Conservation (phyloP, 2,797 vertebrate genomes). For the Megalops cyprinoides region DNA sequence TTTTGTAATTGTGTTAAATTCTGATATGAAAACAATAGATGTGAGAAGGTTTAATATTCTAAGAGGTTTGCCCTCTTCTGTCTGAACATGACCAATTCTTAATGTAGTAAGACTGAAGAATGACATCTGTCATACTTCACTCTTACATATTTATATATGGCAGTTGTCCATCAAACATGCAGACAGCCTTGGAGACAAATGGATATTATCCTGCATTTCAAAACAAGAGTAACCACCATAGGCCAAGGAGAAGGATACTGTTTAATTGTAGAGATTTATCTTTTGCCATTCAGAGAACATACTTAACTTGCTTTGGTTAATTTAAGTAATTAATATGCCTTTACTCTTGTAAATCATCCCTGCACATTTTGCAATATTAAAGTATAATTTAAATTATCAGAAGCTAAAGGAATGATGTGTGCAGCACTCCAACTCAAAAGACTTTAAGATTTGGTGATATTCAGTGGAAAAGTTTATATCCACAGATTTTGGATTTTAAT, state of each 20-base stretch:
- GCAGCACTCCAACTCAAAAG: not conserved
- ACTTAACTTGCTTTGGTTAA: too few relatives aligned
- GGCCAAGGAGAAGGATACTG: not conserved
- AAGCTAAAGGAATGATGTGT: not conserved
- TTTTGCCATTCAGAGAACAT: not conserved
- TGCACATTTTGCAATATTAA: too few relatives aligned
- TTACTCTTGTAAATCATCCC: too few relatives aligned
- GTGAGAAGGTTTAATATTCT: not conserved
- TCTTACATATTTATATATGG: conserved; percentile 15
- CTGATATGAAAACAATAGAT: too few relatives aligned
- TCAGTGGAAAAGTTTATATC: not conserved
- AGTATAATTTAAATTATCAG: too few relatives aligned
- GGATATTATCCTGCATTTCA: conserved; percentile 20
- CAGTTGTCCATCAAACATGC: conserved; percentile 17
- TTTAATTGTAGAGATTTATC: not conserved
- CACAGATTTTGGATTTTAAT: not conserved
- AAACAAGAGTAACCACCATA: conserved; percentile 8
- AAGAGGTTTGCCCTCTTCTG: not conserved
- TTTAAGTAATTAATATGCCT: too few relatives aligned
- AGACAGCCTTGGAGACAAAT: conserved; percentile 2
- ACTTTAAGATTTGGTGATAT: not conserved
- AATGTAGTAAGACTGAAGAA: not conserved
- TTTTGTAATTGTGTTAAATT: too few relatives aligned
- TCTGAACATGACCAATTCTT: not conserved
- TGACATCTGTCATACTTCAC: conserved; percentile 12